These are phyloP conservation scores for Panthera tigris DNA, from an alignment of 2,113 vertebrate genomes.

Conservation along the genomic window DNA sequence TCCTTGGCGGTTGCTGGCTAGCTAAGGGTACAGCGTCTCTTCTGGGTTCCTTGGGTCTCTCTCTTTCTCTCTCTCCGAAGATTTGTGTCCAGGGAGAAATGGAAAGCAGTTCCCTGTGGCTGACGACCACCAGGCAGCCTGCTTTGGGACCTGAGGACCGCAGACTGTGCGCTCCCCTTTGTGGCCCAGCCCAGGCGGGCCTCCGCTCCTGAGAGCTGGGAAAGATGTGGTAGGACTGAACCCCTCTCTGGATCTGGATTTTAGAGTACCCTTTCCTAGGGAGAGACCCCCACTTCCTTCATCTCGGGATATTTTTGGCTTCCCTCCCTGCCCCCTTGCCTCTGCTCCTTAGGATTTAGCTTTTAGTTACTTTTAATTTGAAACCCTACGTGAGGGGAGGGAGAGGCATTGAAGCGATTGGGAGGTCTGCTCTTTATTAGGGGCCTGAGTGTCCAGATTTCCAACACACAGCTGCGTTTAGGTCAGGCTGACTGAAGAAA, in stretches of 20 bases:
- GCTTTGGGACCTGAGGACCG: background rate
- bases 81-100: background rate
- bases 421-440: constrained; percentile 80
- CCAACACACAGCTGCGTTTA: constrained; percentile 62
- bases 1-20: background rate
- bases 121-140: background rate
- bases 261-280: background rate
- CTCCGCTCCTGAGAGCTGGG: background rate
- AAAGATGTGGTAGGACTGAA: background rate
- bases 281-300: background rate
- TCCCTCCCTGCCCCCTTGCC: background rate
- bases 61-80: background rate
- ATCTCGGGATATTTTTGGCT: background rate
- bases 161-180: background rate
- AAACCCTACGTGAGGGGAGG: constrained; percentile 21
- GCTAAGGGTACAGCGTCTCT: background rate
- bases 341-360: background rate
- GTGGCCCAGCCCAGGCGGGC: background rate
- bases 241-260: background rate
- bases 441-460: constrained; percentile 47
- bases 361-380: constrained; percentile 77
- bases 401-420: constrained; percentile 20
- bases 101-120: background rate
- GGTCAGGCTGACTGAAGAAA: constrained; percentile 65
- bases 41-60: background rate